Conservation (phyloP, 30 jellyfish, hydroid and myxozoan species). For the Turritopsis rubra region DNA sequence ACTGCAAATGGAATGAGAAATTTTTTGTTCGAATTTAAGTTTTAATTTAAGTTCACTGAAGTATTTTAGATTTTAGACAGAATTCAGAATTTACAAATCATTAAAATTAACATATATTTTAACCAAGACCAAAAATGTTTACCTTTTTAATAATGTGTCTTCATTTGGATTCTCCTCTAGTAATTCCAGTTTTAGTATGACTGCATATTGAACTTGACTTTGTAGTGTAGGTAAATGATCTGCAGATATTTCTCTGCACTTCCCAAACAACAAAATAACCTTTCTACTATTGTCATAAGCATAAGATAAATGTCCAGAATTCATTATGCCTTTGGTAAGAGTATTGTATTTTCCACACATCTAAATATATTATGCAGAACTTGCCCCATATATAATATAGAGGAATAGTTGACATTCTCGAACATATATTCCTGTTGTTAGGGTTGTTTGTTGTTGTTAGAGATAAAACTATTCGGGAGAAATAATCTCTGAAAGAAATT, state of each 20-base stretch:
- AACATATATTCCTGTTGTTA: too few relatives aligned
- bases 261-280: background rate
- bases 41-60: too few relatives aligned
- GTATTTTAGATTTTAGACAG: background rate
- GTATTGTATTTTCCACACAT: conserved; percentile 1
- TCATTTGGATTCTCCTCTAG: background rate
- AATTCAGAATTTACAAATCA: background rate
- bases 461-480: too few relatives aligned
- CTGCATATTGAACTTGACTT: conserved; percentile 20
- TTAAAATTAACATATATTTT: background rate
- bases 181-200: background rate
- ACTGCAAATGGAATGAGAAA: too few relatives aligned
- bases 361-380: too few relatives aligned
- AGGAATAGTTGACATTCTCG: too few relatives aligned
- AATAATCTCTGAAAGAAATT: too few relatives aligned
- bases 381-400: too few relatives aligned
- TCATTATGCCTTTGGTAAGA: conserved; percentile 1
- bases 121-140: background rate
- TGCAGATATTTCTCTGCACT: background rate
- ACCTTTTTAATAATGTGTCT: background rate
- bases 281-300: conserved; percentile 7
- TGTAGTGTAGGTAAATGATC: background rate
- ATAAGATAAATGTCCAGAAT: background rate
- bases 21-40: background rate
- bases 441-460: too few relatives aligned